Evolutionary conservation across 2,113 vertebrate species (phyloP).

Genomic region (Pseudopipra pipra): DNA sequence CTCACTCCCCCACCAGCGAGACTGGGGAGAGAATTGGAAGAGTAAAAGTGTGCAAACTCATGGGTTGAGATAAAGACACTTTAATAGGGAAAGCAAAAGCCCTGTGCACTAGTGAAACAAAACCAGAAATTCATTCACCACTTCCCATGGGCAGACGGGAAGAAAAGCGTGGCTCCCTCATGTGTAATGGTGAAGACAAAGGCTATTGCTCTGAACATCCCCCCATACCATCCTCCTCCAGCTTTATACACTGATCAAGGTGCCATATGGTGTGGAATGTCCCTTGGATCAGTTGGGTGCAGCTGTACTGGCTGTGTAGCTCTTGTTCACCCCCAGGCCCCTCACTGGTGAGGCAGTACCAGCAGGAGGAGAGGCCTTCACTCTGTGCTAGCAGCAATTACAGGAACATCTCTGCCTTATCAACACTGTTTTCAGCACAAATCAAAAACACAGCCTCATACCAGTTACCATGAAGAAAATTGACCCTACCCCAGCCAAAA

Average conservation of each 20-base stretch:
- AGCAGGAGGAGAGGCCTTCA: background rate
- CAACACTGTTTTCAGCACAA: background rate
- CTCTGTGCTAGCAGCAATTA: background rate
- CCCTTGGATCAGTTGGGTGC: background rate
- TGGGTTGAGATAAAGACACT: background rate
- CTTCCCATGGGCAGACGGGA: background rate
- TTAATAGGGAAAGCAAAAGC: background rate
- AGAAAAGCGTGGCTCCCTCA: no score
- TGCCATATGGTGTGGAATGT: background rate
- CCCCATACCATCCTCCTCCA: background rate
- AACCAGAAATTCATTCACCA: background rate
- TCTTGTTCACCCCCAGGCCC: background rate
- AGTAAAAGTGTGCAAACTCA: background rate
- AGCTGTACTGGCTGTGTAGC: background rate
- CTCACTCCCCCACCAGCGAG: background rate
- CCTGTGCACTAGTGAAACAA: background rate
- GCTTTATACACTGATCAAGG: background rate
- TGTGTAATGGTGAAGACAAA: fast-evolving
- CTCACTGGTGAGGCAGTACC: fast-evolving
- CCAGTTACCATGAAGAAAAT: background rate
- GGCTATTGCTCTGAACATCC: fast-evolving
- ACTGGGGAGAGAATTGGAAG: background rate
- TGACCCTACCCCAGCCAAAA: background rate
- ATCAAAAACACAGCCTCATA: background rate
- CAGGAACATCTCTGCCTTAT: background rate